These are phyloP conservation scores for Spilosoma lubricipeda DNA, from an alignment of 2,888 invertebrate species.

Conservation along the genomic window DNA sequence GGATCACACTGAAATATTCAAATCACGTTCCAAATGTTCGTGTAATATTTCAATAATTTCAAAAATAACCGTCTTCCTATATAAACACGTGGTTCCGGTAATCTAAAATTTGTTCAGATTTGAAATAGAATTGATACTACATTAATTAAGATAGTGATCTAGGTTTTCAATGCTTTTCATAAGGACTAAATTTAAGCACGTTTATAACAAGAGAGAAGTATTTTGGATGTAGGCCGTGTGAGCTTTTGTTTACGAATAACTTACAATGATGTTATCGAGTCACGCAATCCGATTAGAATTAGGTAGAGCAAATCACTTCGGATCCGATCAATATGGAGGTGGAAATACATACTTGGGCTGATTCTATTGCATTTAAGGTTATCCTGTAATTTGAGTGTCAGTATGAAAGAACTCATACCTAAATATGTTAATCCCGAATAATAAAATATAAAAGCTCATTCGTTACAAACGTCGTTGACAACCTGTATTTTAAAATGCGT, in stretches of 20 bases:
- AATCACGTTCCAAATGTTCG: background rate
- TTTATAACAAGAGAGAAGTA: constrained; percentile 9
- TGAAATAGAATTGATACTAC: background rate
- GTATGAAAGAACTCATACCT: no score
- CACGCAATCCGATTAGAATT: constrained; percentile 51
- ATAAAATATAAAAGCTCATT: background rate
- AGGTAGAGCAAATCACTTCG: constrained; percentile 31
- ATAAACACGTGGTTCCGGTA: background rate
- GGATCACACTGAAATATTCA: no score
- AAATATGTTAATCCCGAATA: background rate
- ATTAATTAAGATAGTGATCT: background rate
- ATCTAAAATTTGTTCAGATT: background rate
- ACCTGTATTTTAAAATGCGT: background rate
- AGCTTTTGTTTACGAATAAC: constrained; percentile 44
- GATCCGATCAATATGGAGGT: constrained; percentile 16
- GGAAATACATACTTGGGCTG: background rate
- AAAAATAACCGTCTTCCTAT: background rate
- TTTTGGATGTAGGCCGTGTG: constrained; percentile 23
- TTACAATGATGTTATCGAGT: constrained; percentile 44
- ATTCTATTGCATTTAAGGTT: background rate
- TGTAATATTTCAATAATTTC: background rate
- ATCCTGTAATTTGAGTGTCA: background rate
- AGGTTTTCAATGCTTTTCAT: background rate
- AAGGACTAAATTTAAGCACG: constrained; percentile 1
- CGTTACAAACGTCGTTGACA: background rate